Conservation (phyloP, 2,797 vertebrate species). For the Enteromius mattozi region DNA sequence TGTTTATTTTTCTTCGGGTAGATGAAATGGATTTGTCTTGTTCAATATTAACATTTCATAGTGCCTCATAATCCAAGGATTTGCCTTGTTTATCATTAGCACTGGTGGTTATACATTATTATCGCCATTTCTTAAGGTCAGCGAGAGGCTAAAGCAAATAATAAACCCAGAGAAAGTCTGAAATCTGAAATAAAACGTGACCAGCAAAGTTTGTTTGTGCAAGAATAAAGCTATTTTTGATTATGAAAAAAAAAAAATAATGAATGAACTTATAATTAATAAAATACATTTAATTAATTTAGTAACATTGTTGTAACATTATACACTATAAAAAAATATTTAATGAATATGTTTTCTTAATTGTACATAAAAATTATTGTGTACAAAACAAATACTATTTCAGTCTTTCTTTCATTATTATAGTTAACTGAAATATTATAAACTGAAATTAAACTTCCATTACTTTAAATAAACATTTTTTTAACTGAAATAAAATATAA, state of each 20-base stretch:
- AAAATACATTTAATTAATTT: not conserved
- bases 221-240: constrained; percentile 6
- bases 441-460: not conserved
- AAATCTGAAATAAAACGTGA: constrained; percentile 27
- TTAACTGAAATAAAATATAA: not conserved
- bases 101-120: constrained; percentile 52
- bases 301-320: not conserved
- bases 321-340: not conserved
- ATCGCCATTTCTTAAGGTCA: constrained; percentile 59
- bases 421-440: not conserved
- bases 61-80: constrained; percentile 53
- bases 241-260: constrained; percentile 8
- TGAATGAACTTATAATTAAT: not conserved
- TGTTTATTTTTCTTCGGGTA: constrained; percentile 58
- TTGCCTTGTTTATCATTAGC: constrained; percentile 60
- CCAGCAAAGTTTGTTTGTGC: not conserved
- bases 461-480: not conserved
- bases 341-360: too few relatives aligned
- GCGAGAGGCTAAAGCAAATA: constrained; percentile 35
- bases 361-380: not conserved
- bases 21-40: constrained; percentile 60
- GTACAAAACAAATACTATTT: not conserved
- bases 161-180: constrained; percentile 20
- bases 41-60: constrained; percentile 65
- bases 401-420: not conserved